Evolutionary conservation across 1,140 invertebrate species (phyloP), one percentile per base, ranked within the genome.

Genomic region (Ctenoplectra terminalis): DNA sequence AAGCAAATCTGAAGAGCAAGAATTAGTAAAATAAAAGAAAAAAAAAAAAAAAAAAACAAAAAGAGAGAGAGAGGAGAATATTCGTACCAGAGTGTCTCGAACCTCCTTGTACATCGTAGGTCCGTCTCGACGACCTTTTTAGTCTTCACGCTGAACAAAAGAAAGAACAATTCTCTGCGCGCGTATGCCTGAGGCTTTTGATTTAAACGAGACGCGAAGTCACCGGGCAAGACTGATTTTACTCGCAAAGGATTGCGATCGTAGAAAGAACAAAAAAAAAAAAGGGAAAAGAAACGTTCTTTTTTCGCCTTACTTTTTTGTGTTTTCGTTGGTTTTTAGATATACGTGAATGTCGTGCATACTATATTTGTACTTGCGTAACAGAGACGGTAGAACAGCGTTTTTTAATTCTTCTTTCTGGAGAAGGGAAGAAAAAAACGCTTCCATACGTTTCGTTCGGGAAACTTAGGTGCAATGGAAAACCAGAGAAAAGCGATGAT

Each of bases 151-250:
- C 29, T 40, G 72, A 87, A 86, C 81, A 81, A 86, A 86, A 83
- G 60, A 54, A 56, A 29, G 43, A 64, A 64, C 54, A 61, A 79
- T 72, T 80, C 74, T 67, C 72, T 90, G 87, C 86, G 88, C 84
- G 86, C 85, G 84, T 90, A 90, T 90, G 90, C 87, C 87, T 72
- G 90, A 87, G 90, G 89, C 90, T 91, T 91, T 90, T 70, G 83
- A 88, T 90, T 91, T 86, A 82, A 88, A 90, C 54, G 77, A 60
- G 69, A 86, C 83, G 84, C 82, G 85, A 84, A 90, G 83, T 90
- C 88, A 90, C 72, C 87, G 77, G 88, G 84, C 70, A 91, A 92
- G 91, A 92, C 91, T 92, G 91, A 91, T 90, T 89, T 83, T 81
- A 82, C 72, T 37, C 48, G 71, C 77, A 72, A 85, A 34, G 61